Evolutionary conservation across 2,797 vertebrate species (phyloP).

Genomic region (Takifugu ocellatus): DNA sequence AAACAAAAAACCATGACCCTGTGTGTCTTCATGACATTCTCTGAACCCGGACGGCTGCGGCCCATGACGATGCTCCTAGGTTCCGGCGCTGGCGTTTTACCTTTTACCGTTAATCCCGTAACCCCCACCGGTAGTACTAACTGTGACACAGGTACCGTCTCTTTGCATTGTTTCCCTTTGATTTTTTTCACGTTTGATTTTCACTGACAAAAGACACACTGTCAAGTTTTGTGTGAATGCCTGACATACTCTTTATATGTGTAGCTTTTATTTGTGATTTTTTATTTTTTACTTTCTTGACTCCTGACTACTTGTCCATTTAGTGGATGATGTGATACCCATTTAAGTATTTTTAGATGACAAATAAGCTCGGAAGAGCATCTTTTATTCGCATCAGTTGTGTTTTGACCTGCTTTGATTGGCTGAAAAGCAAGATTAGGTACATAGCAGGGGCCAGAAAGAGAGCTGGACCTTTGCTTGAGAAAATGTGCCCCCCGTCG

Average conservation of each 20-base stretch:
- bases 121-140: constrained; percentile 95
- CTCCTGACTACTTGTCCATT: not conserved
- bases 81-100: constrained; percentile 94
- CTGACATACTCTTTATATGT: constrained; percentile 3
- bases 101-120: constrained; percentile 93
- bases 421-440: constrained; percentile 37
- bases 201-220: constrained; percentile 1
- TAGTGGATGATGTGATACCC: too few species aligned
- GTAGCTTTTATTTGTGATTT: constrained; percentile 15
- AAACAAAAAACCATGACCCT: constrained; percentile 57
- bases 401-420: constrained; percentile 28
- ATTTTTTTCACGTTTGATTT: constrained; percentile 33
- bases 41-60: constrained; percentile 54
- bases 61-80: constrained; percentile 79
- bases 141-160: constrained; percentile 95
- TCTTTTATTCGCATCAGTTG: constrained; percentile 9
- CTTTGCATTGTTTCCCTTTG: constrained; percentile 48
- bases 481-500: constrained; percentile 37
- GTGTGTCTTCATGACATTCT: constrained; percentile 60
- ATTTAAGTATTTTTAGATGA: too few species aligned
- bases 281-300: constrained; percentile 12
- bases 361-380: too few species aligned
- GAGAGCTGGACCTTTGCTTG: constrained; percentile 35
- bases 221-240: constrained; percentile 30
- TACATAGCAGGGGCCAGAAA: constrained; percentile 43